Evolutionary conservation across 2,797 vertebrate species (phyloP).

Genomic region (Ptychadena robeensis): DNA sequence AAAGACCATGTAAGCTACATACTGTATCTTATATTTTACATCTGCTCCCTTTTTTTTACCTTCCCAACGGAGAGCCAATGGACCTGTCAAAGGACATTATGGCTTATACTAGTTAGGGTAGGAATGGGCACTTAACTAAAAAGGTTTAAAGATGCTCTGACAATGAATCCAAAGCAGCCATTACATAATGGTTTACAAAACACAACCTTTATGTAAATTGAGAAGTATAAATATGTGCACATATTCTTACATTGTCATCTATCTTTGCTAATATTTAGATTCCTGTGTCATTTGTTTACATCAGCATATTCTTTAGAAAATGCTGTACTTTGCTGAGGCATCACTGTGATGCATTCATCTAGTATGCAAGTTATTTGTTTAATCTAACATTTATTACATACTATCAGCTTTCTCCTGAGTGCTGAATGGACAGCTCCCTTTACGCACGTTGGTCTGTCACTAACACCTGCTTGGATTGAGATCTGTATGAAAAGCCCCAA

Average conservation of each 20-base stretch:
- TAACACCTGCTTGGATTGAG: neutral
- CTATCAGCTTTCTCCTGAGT: neutral
- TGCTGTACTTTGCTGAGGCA: neutral
- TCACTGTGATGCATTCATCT: neutral
- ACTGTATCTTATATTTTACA: no score
- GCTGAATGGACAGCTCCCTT: constrained; percentile 24
- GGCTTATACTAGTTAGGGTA: no score
- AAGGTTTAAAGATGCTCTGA: no score
- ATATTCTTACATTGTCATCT: neutral
- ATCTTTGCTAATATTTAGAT: neutral
- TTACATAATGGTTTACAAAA: neutral
- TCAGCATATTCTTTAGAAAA: neutral
- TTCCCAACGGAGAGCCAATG: no score
- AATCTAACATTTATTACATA: neutral
- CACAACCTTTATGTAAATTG: neutral
- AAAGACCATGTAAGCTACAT: neutral
- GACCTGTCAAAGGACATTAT: no score
- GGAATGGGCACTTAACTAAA: neutral
- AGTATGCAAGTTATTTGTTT: neutral
- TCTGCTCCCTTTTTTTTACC: no score
- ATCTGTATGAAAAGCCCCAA: neutral
- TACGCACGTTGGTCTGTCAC: neutral
- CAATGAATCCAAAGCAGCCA: neutral
- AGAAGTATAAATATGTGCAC: neutral
- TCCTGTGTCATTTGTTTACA: neutral